phyloP scores from a whole-genome alignment of 2,888 invertebrate genomes.

The Aricia artaxerxes region DNA sequence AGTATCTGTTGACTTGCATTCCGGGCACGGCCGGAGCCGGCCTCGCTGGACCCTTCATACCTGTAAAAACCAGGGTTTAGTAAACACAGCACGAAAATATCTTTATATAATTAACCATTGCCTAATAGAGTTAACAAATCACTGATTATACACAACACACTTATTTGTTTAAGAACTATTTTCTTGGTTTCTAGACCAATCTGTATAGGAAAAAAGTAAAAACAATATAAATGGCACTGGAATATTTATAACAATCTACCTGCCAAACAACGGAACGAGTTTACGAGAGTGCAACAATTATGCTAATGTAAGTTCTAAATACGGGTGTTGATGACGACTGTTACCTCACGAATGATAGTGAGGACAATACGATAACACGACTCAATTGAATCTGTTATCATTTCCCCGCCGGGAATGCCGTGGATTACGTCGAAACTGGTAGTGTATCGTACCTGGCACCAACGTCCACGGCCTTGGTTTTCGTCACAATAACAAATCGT shows the following conservation, averaged over 20 bases:
- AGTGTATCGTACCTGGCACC: constrained; percentile 67
- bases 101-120: neutral
- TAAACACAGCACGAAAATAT: neutral
- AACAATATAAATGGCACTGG: neutral
- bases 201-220: neutral
- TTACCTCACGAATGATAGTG: constrained; percentile 33
- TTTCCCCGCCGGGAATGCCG: constrained; percentile 59
- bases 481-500: constrained; percentile 49
- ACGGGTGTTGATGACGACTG: constrained; percentile 31
- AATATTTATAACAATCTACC: neutral
- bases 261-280: neutral
- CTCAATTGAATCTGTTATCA: constrained; percentile 54
- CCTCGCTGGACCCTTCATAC: constrained; percentile 82
- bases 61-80: constrained; percentile 50
- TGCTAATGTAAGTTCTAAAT: constrained; percentile 19
- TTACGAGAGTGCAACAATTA: neutral
- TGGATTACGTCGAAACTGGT: constrained; percentile 48
- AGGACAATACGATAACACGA: constrained; percentile 9
- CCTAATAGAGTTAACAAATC: constrained; percentile 4
- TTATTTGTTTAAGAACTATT: neutral
- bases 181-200: neutral
- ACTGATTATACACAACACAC: neutral
- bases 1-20: constrained; percentile 63
- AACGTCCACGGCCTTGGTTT: constrained; percentile 70
- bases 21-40: constrained; percentile 79